Evolutionary conservation across 1,140 invertebrate species (phyloP), one percentile per base, ranked within the genome.

Genomic region (Asbolus verrucosus): DNA sequence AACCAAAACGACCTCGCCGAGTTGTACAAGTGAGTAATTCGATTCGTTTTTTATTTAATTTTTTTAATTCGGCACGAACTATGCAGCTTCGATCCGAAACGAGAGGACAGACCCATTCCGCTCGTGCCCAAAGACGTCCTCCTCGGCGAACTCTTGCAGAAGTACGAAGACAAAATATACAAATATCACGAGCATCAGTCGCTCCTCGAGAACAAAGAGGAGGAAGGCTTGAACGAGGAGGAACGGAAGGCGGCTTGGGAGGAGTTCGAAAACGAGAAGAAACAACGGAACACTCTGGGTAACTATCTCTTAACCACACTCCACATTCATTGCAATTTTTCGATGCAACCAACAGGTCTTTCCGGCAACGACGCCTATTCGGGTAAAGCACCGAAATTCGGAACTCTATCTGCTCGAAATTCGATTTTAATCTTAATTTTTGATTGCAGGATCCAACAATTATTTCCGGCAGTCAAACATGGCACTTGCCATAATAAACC

Each of bases 161-260:
- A 84, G 39, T 84, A 89, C 41, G 87, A 88, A 33, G 80, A 90
- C 15, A 85, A 82, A 59, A 91, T 95, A 36, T 85, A 87, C 14
- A 86, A 83, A 21, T 92, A 90, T 80, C 90, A 93, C 73, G 91
- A 94, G 76, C 93, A 95, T 77, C 93, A 96, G 80, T 92, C 92
- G 1, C 82, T 96, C 9, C 80, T 96, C 2, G 90, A 94, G 77
- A 94, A 94, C 80, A 88, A 95, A 77, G 90, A 90, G 62, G 94
- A 95, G 73, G 95, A 98, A 82, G 92, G 92, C 75, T 82, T 99
- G 2, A 91, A 91, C 27, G 95, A 98, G 77, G 95, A 95, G 71
- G 97, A 98, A 81, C 86, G 95, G 11, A 93, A 97, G 78, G 91
- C 93, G 2, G 97, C 96, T 0, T 98, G 96, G 97, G 89, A 93